A percentile compares a stretch with the other conserved stretches of the same genome.
phyloP scores from a whole-genome alignment of 2,888 invertebrate genomes.

The Phalangium opilio region DNA sequence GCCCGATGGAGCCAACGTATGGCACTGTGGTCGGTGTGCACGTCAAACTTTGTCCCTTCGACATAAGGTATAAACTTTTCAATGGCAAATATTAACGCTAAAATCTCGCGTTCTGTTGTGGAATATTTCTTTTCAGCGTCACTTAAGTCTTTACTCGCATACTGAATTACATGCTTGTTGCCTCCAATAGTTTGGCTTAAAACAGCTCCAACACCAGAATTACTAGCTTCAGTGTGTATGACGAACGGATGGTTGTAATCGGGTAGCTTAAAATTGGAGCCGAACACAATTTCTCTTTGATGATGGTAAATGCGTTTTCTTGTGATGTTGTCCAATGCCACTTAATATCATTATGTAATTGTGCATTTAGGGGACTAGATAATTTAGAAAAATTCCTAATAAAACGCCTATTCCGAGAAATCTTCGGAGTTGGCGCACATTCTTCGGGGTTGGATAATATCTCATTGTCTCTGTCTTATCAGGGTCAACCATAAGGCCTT shows the following conservation, averaged over 20 bases:
- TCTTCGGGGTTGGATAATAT: slow-evolving; percentile 10
- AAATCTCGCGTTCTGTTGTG: slow-evolving; percentile 31
- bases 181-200: slow-evolving; percentile 20
- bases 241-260: slow-evolving; percentile 12
- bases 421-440: slow-evolving; percentile 2
- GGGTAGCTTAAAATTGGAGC: slow-evolving; percentile 19
- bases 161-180: slow-evolving; percentile 18
- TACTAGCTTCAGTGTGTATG: slow-evolving; percentile 22
- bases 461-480: slow-evolving; percentile 1
- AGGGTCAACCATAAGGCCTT: slow-evolving; percentile 5
- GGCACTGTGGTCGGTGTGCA: slow-evolving; percentile 35
- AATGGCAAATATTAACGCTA: slow-evolving; percentile 28
- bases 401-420: slow-evolving; percentile 1
- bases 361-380: slow-evolving; percentile 1
- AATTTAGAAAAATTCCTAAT: slow-evolving; percentile 3
- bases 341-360: slow-evolving; percentile 6
- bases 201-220: slow-evolving; percentile 23
- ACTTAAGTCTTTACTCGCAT: slow-evolving; percentile 11
- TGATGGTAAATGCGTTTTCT: slow-evolving; percentile 4
- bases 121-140: slow-evolving; percentile 25
- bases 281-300: slow-evolving; percentile 8
- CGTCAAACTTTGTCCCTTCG: slow-evolving; percentile 26
- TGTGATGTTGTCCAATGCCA: slow-evolving; percentile 5
- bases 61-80: slow-evolving; percentile 32
- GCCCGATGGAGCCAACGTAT: slow-evolving; percentile 33